These are phyloP conservation scores for Diceros bicornis DNA, from an alignment of 2,797 vertebrate species.

Conservation along the genomic window DNA sequence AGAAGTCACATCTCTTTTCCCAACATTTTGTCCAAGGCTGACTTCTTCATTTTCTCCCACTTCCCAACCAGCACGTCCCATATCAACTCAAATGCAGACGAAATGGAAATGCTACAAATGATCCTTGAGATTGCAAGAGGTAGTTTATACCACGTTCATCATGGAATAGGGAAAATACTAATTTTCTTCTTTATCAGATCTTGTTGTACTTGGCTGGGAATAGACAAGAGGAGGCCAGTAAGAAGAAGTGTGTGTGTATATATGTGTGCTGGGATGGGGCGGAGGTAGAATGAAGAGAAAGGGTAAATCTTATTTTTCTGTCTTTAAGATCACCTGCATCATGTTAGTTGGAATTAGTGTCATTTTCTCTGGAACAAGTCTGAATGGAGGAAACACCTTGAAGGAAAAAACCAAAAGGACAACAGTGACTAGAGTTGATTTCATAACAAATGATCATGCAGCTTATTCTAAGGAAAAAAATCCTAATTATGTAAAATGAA, in stretches of 20 bases:
- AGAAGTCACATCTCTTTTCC: not conserved
- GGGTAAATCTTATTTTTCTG: not conserved
- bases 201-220: not conserved
- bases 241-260: not conserved
- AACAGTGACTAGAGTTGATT: not conserved
- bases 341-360: slow-evolving; percentile 84
- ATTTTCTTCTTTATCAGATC: slow-evolving; percentile 29
- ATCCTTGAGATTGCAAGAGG: not conserved
- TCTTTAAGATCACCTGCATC: slow-evolving; percentile 84
- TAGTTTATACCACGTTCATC: not conserved
- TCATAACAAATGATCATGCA: not conserved
- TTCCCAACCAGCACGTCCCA: not conserved
- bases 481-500: not conserved
- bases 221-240: not conserved
- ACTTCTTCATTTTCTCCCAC: not conserved
- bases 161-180: not conserved
- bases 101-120: not conserved
- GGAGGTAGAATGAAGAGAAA: not conserved
- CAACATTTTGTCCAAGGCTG: not conserved
- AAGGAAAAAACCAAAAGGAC: slow-evolving; percentile 43
- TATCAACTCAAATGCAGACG: not conserved
- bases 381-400: slow-evolving; percentile 88
- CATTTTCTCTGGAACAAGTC: slow-evolving; percentile 86
- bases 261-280: not conserved
- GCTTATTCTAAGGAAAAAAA: not conserved